A percentile compares a stretch with the other conserved stretches of the same genome.
These are phyloP conservation scores for Apis laboriosa DNA, from an alignment of 1,140 invertebrate species.

Conservation along the genomic window DNA sequence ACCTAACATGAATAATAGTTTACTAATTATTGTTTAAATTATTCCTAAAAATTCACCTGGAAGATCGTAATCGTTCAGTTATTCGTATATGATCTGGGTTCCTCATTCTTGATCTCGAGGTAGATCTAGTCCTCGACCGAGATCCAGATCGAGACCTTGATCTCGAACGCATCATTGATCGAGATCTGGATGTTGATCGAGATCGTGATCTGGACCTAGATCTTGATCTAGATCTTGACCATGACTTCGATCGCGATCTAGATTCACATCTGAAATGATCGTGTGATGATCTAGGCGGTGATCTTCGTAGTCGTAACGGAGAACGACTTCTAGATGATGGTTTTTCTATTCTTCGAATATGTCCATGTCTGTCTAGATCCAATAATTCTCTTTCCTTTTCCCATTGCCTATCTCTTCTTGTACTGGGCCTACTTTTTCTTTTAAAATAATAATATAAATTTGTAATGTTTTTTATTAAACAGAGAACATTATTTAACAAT, in stretches of 20 bases:
- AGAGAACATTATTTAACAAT: too few species aligned
- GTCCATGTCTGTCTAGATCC: conserved; percentile 62
- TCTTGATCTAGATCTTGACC: conserved; percentile 61
- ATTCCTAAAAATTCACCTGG: conserved; percentile 60
- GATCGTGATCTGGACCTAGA: conserved; percentile 65
- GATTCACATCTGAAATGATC: conserved; percentile 58
- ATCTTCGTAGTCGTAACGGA: conserved; percentile 49
- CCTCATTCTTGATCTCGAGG: conserved; percentile 59
- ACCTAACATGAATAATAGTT: not conserved
- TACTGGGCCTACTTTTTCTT: conserved; percentile 45
- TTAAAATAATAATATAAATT: conserved; percentile 13
- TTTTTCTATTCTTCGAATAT: conserved; percentile 57
- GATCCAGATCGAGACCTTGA: conserved; percentile 63
- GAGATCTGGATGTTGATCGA: conserved; percentile 59
- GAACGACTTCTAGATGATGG: conserved; percentile 47
- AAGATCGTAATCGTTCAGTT: conserved; percentile 56
- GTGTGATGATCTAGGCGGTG: conserved; percentile 35
- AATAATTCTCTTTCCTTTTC: conserved; percentile 65
- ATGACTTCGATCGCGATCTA: conserved; percentile 60
- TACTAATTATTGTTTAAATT: not conserved
- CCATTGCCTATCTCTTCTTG: conserved; percentile 63
- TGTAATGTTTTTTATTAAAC: not conserved
- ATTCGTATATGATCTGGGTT: conserved; percentile 61
- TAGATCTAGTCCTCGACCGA: conserved; percentile 62
- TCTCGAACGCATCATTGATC: conserved; percentile 64